Evolutionary conservation across 1,140 invertebrate species (phyloP), one percentile per base, ranked within the genome.

Genomic region (Panulirus ornatus): DNA sequence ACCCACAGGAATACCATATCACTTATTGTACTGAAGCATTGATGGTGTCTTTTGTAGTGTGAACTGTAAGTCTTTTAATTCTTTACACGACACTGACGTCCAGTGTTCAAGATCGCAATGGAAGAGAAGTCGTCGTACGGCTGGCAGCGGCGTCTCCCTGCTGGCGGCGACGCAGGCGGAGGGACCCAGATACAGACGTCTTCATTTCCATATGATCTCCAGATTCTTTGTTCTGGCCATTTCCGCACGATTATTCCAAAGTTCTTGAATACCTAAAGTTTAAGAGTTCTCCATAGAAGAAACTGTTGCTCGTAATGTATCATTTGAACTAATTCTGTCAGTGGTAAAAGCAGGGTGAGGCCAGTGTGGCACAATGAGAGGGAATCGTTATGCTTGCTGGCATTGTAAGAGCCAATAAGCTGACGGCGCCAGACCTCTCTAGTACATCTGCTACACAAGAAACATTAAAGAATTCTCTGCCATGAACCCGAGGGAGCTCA

Each of bases 151-250:
- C 6, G 86, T 47, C 44, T n/a, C 51, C 63, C 76, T 88, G 58
- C 66, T 88, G 78, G 76, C 86, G 86, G 86, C 86, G 78, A 81
- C 86, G 86, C 76, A 88, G 76, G 76, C 76, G 78, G 38, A 88
- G 86, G 83, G 75, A 88, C 78, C 78, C 86, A 81, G 78, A 88
- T 88, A 88, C 76, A 88, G 47, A 88, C 76, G 76, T 88, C 86
- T 88, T 82, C 86, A 88, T 88, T 88, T 88, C 75, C 86, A 88
- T 88, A 88, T 88, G 76, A 82, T 81, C 86, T 88, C 86, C 86
- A 81, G 86, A 88, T 81, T 88, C 58, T 82, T 14, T 88, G 86
- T 71, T 78, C 22, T 22, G 19, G 44, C 47, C n/a, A 87, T 63
- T 76, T 78, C 73, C 47, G 16, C 16, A 19, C 9, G 51, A 42